Conservation (phyloP, 2,888 invertebrate species). For the Pyrrhia umbra region DNA sequence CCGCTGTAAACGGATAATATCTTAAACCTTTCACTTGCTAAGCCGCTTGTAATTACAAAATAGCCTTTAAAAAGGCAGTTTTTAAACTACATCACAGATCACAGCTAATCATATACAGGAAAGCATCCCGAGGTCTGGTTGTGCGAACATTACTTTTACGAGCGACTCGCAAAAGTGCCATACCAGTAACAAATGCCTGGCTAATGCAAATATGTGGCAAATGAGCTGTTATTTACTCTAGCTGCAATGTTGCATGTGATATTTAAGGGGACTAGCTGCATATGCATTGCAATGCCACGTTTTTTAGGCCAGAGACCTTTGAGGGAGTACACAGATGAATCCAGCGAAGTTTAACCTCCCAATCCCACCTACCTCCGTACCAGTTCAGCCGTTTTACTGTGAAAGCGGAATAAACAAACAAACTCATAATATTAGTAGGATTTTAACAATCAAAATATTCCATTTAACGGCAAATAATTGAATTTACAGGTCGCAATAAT, state of each 20-base stretch:
- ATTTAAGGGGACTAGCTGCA: constrained; percentile 7
- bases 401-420: too few species aligned
- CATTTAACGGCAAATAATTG: too few species aligned
- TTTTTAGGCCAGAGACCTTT: too few species aligned
- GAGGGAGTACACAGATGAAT: too few species aligned
- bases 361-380: too few species aligned
- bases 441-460: too few species aligned
- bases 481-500: too few species aligned
- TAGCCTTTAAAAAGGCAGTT: constrained; percentile 25
- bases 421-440: too few species aligned
- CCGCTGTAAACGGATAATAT: constrained; percentile 5
- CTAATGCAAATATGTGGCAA: constrained; percentile 29
- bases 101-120: constrained; percentile 49
- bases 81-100: constrained; percentile 44
- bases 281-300: too few species aligned
- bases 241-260: constrained; percentile 20
- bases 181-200: constrained; percentile 40
- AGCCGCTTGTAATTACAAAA: constrained; percentile 48
- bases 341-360: too few species aligned
- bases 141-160: constrained; percentile 40
- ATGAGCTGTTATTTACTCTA: constrained; percentile 35
- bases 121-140: constrained; percentile 26
- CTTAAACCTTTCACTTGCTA: constrained; percentile 30
- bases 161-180: constrained; percentile 37
- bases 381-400: too few species aligned